Evolutionary conservation across 1,140 invertebrate genomes (phyloP), one percentile per base, ranked within the genome.

Genomic region (Drosophila teissieri): DNA sequence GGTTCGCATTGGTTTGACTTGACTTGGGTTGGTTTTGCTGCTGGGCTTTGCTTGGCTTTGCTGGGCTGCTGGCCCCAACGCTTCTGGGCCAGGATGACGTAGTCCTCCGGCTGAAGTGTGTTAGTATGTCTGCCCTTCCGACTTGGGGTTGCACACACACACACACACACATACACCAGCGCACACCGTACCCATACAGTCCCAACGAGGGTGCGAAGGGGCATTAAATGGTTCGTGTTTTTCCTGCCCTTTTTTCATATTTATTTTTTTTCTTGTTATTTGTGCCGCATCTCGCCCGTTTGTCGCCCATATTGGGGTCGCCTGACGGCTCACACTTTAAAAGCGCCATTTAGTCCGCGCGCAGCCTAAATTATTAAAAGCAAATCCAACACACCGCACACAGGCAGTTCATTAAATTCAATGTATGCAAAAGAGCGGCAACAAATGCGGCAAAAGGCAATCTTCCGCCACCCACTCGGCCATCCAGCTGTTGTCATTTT

Each of bases 301-400:
- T 46, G 63, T 58, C 56, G 24, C 76, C 46, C 54, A 60, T 79
- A 78, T 78, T 78, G 78, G 70, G 82, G 72, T 86, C 79, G 83
- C 70, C 83, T 88, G 83, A 67, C 81, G 42, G 83, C 62, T 73
- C 61, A 67, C 86, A 82, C 83, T 86, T 86, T 86, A 86, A 86
- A 88, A 65, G 83, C 84, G 75, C 73, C 83, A 88, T 86, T 86
- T 86, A 86, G 69, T 86, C 63, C 55, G 17, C 65, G 83, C 60
- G 68, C 65, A 49, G 83, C 79, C 79, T 86, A 62, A 86, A 86
- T 86, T 86, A 86, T 86, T 86, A 86, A 86, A 83, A 88, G 70
- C 79, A 88, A 84, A 85, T 80, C 64, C 55, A 70, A 67, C 63
- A 74, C 62, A 78, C 44, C 40, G 39, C 56, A 65, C 69, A 52